A percentile compares a stretch with the other conserved stretches of the same genome.
phyloP scores from a whole-genome alignment of 2,888 invertebrate genomes.

The Tiliacea citrago region DNA sequence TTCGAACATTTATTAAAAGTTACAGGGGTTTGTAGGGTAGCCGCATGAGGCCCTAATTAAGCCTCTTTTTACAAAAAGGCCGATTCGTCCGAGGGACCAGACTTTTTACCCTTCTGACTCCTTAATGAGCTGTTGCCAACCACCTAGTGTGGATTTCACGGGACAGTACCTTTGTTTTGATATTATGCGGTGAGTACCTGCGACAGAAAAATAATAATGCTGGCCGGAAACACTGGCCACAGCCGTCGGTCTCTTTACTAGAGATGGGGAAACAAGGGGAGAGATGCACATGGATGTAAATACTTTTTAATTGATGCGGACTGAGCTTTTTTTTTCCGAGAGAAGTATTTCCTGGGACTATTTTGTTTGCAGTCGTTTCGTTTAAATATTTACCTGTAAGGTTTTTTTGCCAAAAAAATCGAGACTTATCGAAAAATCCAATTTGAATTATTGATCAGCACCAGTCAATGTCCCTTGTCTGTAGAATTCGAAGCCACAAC shows the following conservation, averaged over 20 bases:
- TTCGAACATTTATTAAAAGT: constrained; percentile 90
- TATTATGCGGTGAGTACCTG: constrained; percentile 77
- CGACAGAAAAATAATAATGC: constrained; percentile 74
- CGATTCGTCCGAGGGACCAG: constrained; percentile 79
- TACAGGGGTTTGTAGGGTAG: constrained; percentile 89
- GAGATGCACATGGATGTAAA: constrained; percentile 8
- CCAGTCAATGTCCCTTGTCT: neutral
- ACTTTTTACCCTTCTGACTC: constrained; percentile 89
- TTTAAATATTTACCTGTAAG: neutral
- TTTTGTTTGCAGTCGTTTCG: neutral
- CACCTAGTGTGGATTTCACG: constrained; percentile 86
- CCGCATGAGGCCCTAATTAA: constrained; percentile 90
- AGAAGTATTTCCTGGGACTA: neutral
- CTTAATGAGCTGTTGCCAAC: constrained; percentile 88
- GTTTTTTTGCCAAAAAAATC: neutral
- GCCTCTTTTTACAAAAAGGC: constrained; percentile 89
- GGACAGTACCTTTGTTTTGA: constrained; percentile 82
- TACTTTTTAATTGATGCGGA: constrained; percentile 28
- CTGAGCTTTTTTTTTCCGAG: constrained; percentile 23
- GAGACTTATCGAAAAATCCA: neutral
- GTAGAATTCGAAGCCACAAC: constrained; percentile 12
- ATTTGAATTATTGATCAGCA: neutral
- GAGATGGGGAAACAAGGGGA: constrained; percentile 6
- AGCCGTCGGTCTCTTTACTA: constrained; percentile 31
- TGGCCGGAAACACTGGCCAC: constrained; percentile 51